Evolutionary conservation across 2,888 invertebrate species (phyloP).

Genomic region (Electrophaes corylata): DNA sequence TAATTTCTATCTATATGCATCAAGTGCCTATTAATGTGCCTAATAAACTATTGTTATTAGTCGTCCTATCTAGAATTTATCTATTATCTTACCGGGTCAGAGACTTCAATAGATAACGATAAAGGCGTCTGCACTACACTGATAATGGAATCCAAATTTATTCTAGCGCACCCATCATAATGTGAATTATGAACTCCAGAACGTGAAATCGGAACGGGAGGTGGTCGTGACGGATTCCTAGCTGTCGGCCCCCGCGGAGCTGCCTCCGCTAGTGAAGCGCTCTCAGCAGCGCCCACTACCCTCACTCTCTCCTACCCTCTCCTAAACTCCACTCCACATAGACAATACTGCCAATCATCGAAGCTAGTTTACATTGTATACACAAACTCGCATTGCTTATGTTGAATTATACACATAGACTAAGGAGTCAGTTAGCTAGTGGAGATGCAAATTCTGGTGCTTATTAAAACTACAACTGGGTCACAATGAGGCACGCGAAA

Average conservation of each 20-base stretch:
- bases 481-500: too few species aligned
- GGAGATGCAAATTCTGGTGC: too few species aligned
- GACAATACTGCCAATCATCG: background rate
- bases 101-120: conserved; percentile 9
- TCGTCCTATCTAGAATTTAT: background rate
- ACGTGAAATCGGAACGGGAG: conserved; percentile 89
- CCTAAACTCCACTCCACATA: background rate
- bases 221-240: conserved; percentile 82
- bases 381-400: too few species aligned
- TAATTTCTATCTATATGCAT: too few species aligned
- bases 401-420: too few species aligned
- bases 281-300: background rate
- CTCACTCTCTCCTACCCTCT: background rate
- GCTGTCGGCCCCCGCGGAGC: conserved; percentile 53
- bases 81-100: background rate
- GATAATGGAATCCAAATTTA: conserved; percentile 13
- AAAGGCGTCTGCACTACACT: background rate
- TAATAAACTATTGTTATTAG: background rate
- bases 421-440: too few species aligned
- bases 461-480: too few species aligned
- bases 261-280: conserved; percentile 36
- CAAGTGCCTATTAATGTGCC: too few species aligned
- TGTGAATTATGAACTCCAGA: conserved; percentile 66
- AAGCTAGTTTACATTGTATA: too few species aligned
- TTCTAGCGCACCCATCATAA: conserved; percentile 25